Percentiles rank a stretch among this genome's conserved stretches.
Conservation (phyloP, 2,113 vertebrate species). For the Saguinus midas region DNA sequence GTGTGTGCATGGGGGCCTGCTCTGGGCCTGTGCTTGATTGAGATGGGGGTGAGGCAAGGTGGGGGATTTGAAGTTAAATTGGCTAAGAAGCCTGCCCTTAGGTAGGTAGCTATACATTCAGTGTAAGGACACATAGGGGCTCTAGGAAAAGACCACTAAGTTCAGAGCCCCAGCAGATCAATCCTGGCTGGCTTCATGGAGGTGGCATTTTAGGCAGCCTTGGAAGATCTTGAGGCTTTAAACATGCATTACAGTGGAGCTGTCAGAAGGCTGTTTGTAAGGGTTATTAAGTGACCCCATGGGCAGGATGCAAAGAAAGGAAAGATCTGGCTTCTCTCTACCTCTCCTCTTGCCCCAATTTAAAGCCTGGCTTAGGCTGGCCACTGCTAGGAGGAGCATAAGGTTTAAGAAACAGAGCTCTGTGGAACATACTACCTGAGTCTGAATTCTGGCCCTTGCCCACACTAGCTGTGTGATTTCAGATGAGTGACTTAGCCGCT, state of each 20-base stretch:
- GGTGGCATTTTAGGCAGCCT: not conserved
- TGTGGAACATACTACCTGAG: fast-evolving
- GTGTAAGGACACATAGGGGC: not conserved
- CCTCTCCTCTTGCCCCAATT: not conserved
- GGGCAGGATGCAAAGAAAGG: not conserved
- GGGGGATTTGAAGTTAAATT: not conserved
- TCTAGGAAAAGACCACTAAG: not conserved
- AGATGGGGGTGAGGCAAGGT: not conserved
- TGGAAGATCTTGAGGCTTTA: not conserved
- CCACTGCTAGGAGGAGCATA: not conserved
- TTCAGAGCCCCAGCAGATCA: not conserved
- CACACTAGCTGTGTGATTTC: not conserved
- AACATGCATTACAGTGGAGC: fast-evolving
- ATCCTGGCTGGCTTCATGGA: not conserved
- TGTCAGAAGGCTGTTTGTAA: not conserved
- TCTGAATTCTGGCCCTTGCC: not conserved
- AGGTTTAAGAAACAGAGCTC: not conserved
- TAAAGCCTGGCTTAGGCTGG: not conserved
- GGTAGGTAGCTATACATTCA: not conserved
- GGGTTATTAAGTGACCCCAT: not conserved
- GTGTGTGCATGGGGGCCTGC: fast-evolving
- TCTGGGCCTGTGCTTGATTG: not conserved
- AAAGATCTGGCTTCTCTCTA: not conserved
- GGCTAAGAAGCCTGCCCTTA: not conserved
- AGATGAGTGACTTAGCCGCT: not conserved